Base-by-base conservation (phyloP, 1,140 invertebrate genomes). In the Trinorchestia longiramus region DNA sequence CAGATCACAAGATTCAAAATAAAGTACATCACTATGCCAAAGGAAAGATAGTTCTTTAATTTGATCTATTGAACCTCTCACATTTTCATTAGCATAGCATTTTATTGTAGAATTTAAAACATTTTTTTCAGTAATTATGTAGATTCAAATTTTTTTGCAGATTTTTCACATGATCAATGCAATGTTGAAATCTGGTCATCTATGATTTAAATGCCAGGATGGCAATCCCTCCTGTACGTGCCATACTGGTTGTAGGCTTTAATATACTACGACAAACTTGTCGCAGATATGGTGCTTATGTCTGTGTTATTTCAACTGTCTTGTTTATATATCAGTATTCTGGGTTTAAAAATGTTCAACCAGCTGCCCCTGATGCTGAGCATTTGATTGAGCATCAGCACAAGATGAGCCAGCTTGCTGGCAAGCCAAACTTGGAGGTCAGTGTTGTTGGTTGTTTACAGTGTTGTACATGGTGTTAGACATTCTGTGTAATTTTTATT, bases 161-260 rank as follows among this genome's bases (percentile, higher is more conserved):
- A 77, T 77, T 77, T 77, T 77, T 11, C 28, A 77, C 15, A 77
- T 77, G 1, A 77, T 77, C 15, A 77, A 36, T 23, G 62, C 1
- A 77, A 77, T 77, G 62, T 36, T 77, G 62, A 28, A 77, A 36
- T 28, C 36, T 77, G 62, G 62, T 77, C 62, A 23, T 77, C 36
- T 77, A 77, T 77, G 62, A 77, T 77, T 77, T 77, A 42, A 91
- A 4, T 91, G 88, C 41, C 43, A 44, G 41, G 11, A 91, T 91
- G 88, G 88, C 88, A 44, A 42, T 91, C 4, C 88, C 88, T 91
- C 88, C 88, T 91, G 88, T 43, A 43, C 88, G 88, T 91, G 88
- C 88, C 88, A 91, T 91, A 91, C 88, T 91, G 19, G 19, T 91
- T 91, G 88, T 91, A 91, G 88, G 41, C 88, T 91, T 91, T 36